phyloP scores from a whole-genome alignment of 1,140 invertebrate genomes.

The Lycorma delicatula region DNA sequence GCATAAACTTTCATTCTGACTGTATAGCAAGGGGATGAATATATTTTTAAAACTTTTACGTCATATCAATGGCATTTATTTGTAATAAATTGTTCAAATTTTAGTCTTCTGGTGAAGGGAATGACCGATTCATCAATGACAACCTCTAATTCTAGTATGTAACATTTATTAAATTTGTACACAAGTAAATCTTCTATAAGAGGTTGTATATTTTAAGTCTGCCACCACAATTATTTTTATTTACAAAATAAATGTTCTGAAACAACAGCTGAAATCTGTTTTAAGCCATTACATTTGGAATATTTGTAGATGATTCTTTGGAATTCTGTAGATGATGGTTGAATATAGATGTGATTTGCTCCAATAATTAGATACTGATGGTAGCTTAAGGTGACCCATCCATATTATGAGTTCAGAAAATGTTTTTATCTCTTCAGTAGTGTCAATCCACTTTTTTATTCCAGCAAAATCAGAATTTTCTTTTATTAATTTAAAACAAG shows the following conservation, averaged over 20 bases:
- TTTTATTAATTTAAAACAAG: neutral
- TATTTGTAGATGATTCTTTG: neutral
- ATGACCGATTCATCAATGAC: constrained; percentile 36
- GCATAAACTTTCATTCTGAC: constrained; percentile 25
- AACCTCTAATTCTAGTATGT: constrained; percentile 24
- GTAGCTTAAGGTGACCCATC: neutral
- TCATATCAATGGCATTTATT: constrained; percentile 33
- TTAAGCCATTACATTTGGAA: neutral
- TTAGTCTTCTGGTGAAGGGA: constrained; percentile 31
- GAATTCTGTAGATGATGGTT: too few species aligned
- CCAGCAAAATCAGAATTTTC: neutral
- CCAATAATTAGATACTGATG: neutral
- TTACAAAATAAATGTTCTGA: neutral
- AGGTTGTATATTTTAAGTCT: neutral
- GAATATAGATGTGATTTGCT: neutral
- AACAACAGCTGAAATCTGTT: neutral
- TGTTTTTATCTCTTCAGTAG: neutral
- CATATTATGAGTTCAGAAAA: neutral
- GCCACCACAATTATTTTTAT: neutral
- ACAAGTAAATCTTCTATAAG: constrained; percentile 8
- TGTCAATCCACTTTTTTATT: neutral
- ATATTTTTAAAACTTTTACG: constrained; percentile 33
- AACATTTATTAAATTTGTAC: constrained; percentile 13
- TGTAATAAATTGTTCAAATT: constrained; percentile 34
- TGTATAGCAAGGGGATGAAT: constrained; percentile 23